Evolutionary conservation across 2,797 vertebrate genomes (phyloP), one percentile per base, ranked within the genome.

Genomic region (Schizothorax lantsangensis): DNA sequence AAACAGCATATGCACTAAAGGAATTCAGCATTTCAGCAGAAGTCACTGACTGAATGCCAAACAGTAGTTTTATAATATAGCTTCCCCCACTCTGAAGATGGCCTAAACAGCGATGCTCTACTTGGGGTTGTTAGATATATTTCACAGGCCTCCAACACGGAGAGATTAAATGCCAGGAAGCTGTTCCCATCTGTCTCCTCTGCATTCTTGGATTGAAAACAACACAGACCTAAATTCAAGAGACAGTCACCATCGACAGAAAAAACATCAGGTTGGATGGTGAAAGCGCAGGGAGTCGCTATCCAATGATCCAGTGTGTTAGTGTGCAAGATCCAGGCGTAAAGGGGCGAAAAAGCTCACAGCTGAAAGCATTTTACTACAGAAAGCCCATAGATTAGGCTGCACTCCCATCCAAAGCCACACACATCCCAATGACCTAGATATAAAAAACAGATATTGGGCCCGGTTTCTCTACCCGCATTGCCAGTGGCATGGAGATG

Each of bases 401-500:
- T 80, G 23, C 5, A 11, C 30, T 78, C 88, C 83, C n/a, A 47
- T 45, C 40, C 45, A 83, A 88, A 86, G 40, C 88, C 86, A 88
- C 82, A 88, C 83, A 77, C 74, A 88, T 84, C 86, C 83, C 81
- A 74, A 85, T 89, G 86, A 90, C 91, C 88, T 89, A 91, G 81
- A 91, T 90, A 90, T 89, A 89, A 49, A 8, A 64, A 89, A 74
- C 84, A 59, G 72, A 85, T 43, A 66, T 86, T 87, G 81, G 85
- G 71, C 80, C 21, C 14, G 2, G 69, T 64, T 71, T 78, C 62
- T 64, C 15, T 78, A 84, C 59, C 30, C 66, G 47, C 72, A 45
- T 66, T 43, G 49, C 79, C 54, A 62, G 33, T 45, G 64, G 54
- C 75, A 47, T 64, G 79, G 12, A 64, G 66, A 84, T 59, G 66